phyloP scores from a whole-genome alignment of 2,888 invertebrate genomes.

The Parnassius smintheus region DNA sequence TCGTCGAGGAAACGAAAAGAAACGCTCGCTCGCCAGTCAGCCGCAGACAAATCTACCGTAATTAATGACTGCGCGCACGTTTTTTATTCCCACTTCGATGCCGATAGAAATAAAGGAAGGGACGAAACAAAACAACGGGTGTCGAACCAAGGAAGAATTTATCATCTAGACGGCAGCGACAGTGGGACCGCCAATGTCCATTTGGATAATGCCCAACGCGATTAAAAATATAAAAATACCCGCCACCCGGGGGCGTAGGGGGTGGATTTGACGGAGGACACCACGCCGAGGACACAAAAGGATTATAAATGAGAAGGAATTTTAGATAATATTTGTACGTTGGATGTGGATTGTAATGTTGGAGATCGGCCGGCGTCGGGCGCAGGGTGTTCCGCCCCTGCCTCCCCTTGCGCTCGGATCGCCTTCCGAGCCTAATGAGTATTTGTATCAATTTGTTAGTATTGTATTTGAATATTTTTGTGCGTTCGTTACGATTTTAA shows the following conservation, averaged over 20 bases:
- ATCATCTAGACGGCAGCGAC: constrained; percentile 77
- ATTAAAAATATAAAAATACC: constrained; percentile 82
- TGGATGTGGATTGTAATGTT: constrained; percentile 80
- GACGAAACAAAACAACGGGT: constrained; percentile 75
- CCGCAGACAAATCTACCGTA: constrained; percentile 74
- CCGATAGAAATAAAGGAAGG: constrained; percentile 70
- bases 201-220: constrained; percentile 81
- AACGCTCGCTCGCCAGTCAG: constrained; percentile 67
- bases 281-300: constrained; percentile 81
- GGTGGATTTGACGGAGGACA: constrained; percentile 76
- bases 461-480: constrained; percentile 81
- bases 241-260: constrained; percentile 43
- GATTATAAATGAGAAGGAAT: constrained; percentile 83
- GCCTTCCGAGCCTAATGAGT: constrained; percentile 70
- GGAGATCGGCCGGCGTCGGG: constrained; percentile 39
- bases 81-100: constrained; percentile 62
- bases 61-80: constrained; percentile 73
- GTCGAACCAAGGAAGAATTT: constrained; percentile 81
- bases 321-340: constrained; percentile 82
- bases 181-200: constrained; percentile 79
- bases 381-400: constrained; percentile 31
- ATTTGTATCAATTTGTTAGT: constrained; percentile 82
- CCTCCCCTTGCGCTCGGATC: constrained; percentile 34
- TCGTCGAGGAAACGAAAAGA: constrained; percentile 61
- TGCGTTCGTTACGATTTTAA: constrained; percentile 79